phyloP scores from a whole-genome alignment of 2,888 invertebrate genomes.

The Arenicola marina region DNA sequence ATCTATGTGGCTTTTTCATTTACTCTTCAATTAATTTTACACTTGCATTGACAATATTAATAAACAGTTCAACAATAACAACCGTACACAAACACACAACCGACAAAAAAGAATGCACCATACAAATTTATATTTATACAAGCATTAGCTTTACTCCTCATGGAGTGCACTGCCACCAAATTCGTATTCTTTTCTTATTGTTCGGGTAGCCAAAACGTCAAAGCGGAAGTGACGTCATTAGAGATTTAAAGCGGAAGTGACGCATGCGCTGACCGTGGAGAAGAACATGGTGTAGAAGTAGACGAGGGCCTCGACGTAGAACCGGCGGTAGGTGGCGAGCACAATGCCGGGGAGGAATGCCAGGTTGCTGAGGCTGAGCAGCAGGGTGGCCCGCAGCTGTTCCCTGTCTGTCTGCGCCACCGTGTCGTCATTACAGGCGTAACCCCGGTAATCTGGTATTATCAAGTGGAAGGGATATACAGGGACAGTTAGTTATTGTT shows the following conservation, averaged over 20 bases:
- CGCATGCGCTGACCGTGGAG: slow-evolving; percentile 70
- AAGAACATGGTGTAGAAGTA: slow-evolving; percentile 84
- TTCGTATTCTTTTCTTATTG: too few species aligned
- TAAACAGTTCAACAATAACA: too few species aligned
- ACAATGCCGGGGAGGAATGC: slow-evolving; percentile 79
- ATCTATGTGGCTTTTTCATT: too few species aligned
- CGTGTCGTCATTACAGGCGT: slow-evolving; percentile 82
- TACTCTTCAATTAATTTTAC: too few species aligned
- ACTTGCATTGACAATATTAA: too few species aligned
- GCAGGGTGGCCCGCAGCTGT: slow-evolving; percentile 72
- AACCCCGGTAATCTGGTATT: slow-evolving; percentile 70
- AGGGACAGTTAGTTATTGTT: too few species aligned
- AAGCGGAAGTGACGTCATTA: too few species aligned
- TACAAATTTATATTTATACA: background rate
- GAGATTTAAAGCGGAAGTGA: background rate
- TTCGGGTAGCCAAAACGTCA: too few species aligned
- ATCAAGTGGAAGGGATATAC: too few species aligned
- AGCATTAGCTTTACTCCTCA: background rate
- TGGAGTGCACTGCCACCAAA: too few species aligned
- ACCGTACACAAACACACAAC: too few species aligned
- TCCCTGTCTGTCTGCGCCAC: slow-evolving; percentile 72
- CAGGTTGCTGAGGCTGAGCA: slow-evolving; percentile 82
- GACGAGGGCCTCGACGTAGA: slow-evolving; percentile 80
- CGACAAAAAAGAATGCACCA: too few species aligned
- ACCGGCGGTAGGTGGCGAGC: slow-evolving; percentile 73